Base-by-base conservation (phyloP, 2,797 vertebrate species). In the Carapus acus region DNA sequence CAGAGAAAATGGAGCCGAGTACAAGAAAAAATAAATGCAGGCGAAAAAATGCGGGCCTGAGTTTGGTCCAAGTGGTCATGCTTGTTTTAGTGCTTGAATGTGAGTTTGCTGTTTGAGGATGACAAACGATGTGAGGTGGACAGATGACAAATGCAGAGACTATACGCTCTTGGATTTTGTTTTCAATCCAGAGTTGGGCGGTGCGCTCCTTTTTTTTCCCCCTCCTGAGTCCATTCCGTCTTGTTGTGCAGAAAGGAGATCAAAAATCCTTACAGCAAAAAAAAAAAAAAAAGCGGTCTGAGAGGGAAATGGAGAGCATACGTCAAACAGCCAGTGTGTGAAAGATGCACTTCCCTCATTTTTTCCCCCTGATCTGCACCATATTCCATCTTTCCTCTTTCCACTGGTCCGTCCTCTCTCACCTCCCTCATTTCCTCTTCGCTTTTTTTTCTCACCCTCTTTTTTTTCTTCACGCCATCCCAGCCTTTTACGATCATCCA, bases 401-500 rank as follows among this genome's bases (percentile, higher is more conserved):
- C 65, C 64, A 65, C 60, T 24, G 11, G 67, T 76, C 78, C 66
- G 65, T 82, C 75, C 49, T 59, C 66, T 75, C 62, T 71, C 79
- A 79, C 77, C 54, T 81, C 65, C 54, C 58, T 83, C 67, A 71
- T 79, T 73, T 74, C 66, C 65, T 71, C 43, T 69, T 20, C 57
- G 62, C 8, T 50, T 63, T 49, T 62, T 47, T 43, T 2, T 58
- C 51, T 49, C 45, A 2, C 55, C 54, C 65, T 55, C 70, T 66
- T 59, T 24, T 22, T 31, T 72, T 64, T 76, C 75, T 71, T 67
- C 64, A 58, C 62, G 65, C 50, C 61, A 42, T 64, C 62, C 62
- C 45, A 54, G 61, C 63, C 64, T 7, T n/a, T 33, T 9, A 33
- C 31, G 8, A 7, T 13, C 31, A 33, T 13, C 31, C 6, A 56